Base-by-base conservation (phyloP, 2,888 invertebrate genomes). In the Chydorus sphaericus region DNA sequence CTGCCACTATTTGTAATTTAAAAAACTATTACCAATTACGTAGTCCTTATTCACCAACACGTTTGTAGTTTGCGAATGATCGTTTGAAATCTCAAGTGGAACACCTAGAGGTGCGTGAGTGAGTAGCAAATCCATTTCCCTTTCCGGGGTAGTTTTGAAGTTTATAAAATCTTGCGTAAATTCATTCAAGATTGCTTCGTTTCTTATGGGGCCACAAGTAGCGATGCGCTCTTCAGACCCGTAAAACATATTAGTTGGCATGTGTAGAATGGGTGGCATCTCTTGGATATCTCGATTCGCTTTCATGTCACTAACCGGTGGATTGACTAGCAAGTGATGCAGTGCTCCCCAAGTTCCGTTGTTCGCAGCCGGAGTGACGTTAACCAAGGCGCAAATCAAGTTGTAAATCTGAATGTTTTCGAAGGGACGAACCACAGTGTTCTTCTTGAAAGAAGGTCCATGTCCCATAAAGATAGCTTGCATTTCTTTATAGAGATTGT, bases 391-490 rank as follows among this genome's bases (percentile, higher is more conserved):
- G 54, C 67, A 62, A 63, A 73, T 65, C 33, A 73, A 59, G 61
- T 73, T 70, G 63, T 72, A 73, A 8, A 73, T 60, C 57, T 73
- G 70, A 48, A 71, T 67, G 60, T 70, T 73, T 58, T 69, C 66
- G 62, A 73, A 73, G 3, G 72, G 66, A 33, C 64, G 61, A 1
- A 65, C 61, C 11, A 57, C 61, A 20, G 62, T 54, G 16, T 65
- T 62, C 10, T 62, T 57, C 54, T 68, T 68, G 58, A 73, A 67
- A n/a, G 64, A 64, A 28, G 72, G 71, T 14, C 73, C 73, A 57
- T 66, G 63, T 1, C 68, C 72, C 11, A 69, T 59, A 62, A 73
- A 73, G n/a, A 52, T 33, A 20, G 49, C 55, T 20, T 48, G 55
- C 55, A 55, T 55, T 11, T 55, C 55, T 4, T 20, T 20, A 28